These are phyloP conservation scores for Hippocampus kuda DNA, from an alignment of 2,797 vertebrate genomes.

Conservation along the genomic window DNA sequence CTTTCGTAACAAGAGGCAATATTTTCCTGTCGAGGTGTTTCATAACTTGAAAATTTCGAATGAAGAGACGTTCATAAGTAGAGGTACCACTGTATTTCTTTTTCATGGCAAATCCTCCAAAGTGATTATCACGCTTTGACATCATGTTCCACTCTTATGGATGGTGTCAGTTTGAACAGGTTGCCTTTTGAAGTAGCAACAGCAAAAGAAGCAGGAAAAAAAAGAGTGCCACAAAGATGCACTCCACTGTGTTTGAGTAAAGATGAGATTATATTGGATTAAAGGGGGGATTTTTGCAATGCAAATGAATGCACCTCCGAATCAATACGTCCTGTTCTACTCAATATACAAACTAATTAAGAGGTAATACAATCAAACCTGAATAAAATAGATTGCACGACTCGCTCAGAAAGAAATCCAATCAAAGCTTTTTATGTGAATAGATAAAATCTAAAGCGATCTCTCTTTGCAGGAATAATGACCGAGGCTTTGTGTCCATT, in stretches of 20 bases:
- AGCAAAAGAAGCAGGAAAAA: constrained; percentile 33
- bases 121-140: too few species aligned
- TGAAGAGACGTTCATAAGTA: too few species aligned
- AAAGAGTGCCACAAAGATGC: constrained; percentile 36
- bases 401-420: constrained; percentile 74
- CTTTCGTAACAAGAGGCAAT: too few species aligned
- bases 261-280: constrained; percentile 78
- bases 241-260: constrained; percentile 66
- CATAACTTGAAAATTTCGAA: too few species aligned
- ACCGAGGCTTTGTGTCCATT: constrained; percentile 74
- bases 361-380: constrained; percentile 77
- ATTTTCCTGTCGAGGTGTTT: too few species aligned
- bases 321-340: constrained; percentile 77
- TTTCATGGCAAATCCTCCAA: too few species aligned
- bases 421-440: constrained; percentile 80
- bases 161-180: too few species aligned
- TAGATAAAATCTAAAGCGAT: constrained; percentile 79
- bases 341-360: constrained; percentile 83
- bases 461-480: constrained; percentile 76
- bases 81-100: too few species aligned
- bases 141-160: too few species aligned
- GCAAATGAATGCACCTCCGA: constrained; percentile 73
- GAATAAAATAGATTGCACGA: constrained; percentile 71
- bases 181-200: constrained; percentile 1
- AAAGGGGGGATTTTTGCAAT: constrained; percentile 73